Percentiles rank a stretch among this genome's conserved stretches.
phyloP scores from a whole-genome alignment of 2,888 invertebrate species.

The Ceriagrion tenellum region DNA sequence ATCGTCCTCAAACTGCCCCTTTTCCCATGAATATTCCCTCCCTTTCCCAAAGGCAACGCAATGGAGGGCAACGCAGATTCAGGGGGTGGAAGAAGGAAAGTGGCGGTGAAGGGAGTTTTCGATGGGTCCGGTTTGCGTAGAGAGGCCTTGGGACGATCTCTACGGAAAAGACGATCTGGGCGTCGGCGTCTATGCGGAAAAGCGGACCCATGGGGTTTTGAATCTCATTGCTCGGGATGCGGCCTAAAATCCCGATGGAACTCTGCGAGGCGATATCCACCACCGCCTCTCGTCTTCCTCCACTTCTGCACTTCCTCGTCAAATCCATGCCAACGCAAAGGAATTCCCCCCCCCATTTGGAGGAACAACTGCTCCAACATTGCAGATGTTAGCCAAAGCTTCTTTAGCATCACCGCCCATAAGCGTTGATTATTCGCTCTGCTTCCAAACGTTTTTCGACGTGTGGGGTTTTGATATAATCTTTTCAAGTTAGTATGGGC shows the following conservation, averaged over 20 bases:
- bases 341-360: no score
- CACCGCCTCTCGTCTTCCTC: not conserved
- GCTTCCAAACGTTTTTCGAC: no score
- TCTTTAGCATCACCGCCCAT: no score
- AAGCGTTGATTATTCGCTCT: no score
- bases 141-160: not conserved
- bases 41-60: not conserved
- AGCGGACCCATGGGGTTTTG: conserved; percentile 3
- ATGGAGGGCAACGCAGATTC: not conserved
- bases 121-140: no score
- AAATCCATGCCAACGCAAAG: no score
- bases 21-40: not conserved
- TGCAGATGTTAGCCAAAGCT: not conserved
- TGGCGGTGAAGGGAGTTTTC: no score
- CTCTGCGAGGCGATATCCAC: not conserved
- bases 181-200: not conserved
- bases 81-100: not conserved
- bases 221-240: conserved; percentile 1
- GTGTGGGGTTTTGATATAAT: no score
- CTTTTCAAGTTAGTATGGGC: no score
- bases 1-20: conserved; percentile 23
- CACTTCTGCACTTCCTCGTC: no score
- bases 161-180: not conserved
- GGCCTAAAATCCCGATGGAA: not conserved
- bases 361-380: not conserved